phyloP scores from a whole-genome alignment of 2,888 invertebrate species.

The Temnothorax ravouxi region DNA sequence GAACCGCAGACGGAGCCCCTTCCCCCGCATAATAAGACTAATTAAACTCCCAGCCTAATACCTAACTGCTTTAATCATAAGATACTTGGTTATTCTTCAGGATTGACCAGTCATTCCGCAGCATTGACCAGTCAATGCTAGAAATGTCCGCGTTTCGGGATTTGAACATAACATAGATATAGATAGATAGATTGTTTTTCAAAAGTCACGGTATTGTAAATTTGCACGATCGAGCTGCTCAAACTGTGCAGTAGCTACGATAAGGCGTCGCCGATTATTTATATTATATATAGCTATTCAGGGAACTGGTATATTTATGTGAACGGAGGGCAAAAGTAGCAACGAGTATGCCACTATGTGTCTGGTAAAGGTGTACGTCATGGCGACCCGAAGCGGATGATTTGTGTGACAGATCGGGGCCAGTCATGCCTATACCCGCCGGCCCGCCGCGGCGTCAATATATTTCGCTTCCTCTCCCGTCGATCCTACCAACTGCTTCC shows the following conservation, averaged over 20 bases:
- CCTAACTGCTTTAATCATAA: too few species aligned
- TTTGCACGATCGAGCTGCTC: background rate
- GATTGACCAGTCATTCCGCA: too few species aligned
- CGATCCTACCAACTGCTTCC: conserved; percentile 80
- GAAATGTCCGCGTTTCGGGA: too few species aligned
- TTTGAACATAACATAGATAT: too few species aligned
- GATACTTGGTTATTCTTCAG: too few species aligned
- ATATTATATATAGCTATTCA: background rate
- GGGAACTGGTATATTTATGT: conserved; percentile 50
- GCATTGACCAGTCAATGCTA: too few species aligned
- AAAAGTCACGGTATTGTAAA: background rate
- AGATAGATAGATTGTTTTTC: background rate
- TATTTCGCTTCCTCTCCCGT: conserved; percentile 78
- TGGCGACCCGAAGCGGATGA: conserved; percentile 76
- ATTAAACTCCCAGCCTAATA: too few species aligned
- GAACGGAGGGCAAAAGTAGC: conserved; percentile 56
- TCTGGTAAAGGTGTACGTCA: conserved; percentile 56
- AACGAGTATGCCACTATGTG: conserved; percentile 59
- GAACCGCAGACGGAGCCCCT: too few species aligned
- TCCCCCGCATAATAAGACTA: too few species aligned
- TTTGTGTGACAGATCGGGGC: conserved; percentile 84
- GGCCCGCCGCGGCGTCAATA: conserved; percentile 76
- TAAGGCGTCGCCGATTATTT: conserved; percentile 35
- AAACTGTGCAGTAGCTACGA: background rate
- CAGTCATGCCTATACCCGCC: conserved; percentile 76